Percentiles rank a stretch among this genome's conserved stretches.
phyloP scores from a whole-genome alignment of 2,113 vertebrate genomes.

The Caracal caracal region DNA sequence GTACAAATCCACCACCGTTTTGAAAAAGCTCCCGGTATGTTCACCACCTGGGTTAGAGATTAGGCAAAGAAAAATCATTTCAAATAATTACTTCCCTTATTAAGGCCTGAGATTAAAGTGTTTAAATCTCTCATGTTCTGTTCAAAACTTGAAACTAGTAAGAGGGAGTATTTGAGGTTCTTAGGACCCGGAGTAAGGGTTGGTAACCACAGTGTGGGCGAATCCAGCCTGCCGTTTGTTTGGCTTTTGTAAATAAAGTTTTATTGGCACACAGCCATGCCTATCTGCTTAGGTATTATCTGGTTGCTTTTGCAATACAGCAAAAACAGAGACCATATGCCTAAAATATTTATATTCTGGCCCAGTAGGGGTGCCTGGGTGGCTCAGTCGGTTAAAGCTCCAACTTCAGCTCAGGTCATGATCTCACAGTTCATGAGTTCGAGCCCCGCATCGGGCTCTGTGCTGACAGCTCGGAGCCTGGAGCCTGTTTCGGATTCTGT shows the following conservation, averaged over 20 bases:
- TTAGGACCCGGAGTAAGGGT: fast-evolving
- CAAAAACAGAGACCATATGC: too few species aligned
- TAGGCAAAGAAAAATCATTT: not conserved
- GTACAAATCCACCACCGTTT: not conserved
- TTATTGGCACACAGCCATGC: not conserved
- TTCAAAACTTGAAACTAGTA: not conserved
- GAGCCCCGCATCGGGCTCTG: too few species aligned
- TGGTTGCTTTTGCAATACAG: not conserved
- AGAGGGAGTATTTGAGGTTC: not conserved
- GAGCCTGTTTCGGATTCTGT: too few species aligned
- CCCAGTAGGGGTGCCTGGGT: too few species aligned
- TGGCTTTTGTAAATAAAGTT: not conserved
- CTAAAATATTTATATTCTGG: not conserved
- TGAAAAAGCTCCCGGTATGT: not conserved
- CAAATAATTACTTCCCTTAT: not conserved
- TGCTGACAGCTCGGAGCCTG: too few species aligned
- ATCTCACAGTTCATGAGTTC: too few species aligned
- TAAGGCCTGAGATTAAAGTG: not conserved
- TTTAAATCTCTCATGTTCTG: not conserved
- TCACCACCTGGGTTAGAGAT: not conserved
- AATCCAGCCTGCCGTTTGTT: not conserved
- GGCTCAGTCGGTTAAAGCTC: too few species aligned
- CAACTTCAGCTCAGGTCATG: too few species aligned
- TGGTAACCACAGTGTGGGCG: fast-evolving
- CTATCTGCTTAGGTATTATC: fast-evolving